Percentiles rank a stretch among this genome's conserved stretches.
Conservation (phyloP, 2,113 vertebrate species). For the Irena cyanogastra region DNA sequence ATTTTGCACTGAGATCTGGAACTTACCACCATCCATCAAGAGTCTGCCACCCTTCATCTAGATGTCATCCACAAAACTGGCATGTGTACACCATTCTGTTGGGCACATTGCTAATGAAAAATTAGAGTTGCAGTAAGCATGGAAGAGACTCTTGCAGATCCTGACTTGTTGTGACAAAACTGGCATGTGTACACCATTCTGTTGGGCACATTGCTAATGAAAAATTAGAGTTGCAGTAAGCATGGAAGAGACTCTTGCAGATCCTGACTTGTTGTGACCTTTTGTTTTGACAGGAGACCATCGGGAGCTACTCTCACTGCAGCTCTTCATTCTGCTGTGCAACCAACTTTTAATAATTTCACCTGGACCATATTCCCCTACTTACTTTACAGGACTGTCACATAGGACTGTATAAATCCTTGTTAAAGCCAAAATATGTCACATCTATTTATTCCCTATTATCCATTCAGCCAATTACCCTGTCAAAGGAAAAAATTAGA, state of each 20-base stretch:
- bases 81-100: neutral
- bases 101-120: neutral
- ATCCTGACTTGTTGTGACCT: neutral
- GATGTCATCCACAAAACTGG: neutral
- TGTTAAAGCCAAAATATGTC: slow-evolving; percentile 6
- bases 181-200: neutral
- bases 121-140: neutral
- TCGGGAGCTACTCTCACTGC: neutral
- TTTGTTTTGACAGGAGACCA: neutral
- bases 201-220: neutral
- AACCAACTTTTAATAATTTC: neutral
- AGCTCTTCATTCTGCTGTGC: neutral
- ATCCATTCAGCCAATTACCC: neutral
- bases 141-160: neutral
- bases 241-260: neutral
- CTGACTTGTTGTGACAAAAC: neutral
- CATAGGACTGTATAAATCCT: neutral
- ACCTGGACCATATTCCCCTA: neutral
- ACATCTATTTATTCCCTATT: slow-evolving; percentile 2
- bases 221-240: neutral
- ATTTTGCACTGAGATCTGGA: neutral
- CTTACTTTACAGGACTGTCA: neutral
- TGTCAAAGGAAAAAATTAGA: slow-evolving; percentile 27
- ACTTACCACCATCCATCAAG: neutral
- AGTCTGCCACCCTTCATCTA: neutral